Percentiles rank a stretch among this genome's conserved stretches.
phyloP scores from a whole-genome alignment of 1,140 invertebrate species.

The Zaprionus davidi region DNA sequence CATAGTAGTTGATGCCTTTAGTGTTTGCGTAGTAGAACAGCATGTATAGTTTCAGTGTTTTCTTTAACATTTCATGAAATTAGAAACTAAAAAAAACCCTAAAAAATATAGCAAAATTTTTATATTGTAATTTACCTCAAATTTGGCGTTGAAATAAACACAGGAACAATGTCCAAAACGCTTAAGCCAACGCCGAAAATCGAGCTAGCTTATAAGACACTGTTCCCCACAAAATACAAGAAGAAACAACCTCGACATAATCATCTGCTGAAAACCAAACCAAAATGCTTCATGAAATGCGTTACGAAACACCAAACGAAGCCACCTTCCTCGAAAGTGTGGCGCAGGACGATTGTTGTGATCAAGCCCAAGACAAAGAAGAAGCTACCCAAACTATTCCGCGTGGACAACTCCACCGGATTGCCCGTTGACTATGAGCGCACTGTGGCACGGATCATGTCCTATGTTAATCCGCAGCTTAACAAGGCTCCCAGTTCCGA shows the following conservation, averaged over 20 bases:
- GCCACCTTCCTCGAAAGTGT: slow-evolving; percentile 13
- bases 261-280: not conserved
- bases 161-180: not conserved
- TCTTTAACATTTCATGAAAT: not conserved
- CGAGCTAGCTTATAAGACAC: not conserved
- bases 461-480: slow-evolving; percentile 60
- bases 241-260: not conserved
- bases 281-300: not conserved
- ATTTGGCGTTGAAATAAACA: slow-evolving; percentile 1
- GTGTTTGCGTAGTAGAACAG: not conserved
- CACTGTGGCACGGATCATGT: slow-evolving; percentile 58
- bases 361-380: slow-evolving; percentile 34
- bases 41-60: not conserved
- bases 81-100: not conserved
- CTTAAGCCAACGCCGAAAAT: not conserved
- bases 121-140: not conserved
- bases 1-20: not conserved
- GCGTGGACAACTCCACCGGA: slow-evolving; percentile 47
- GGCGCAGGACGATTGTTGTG: slow-evolving; percentile 43
- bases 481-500: slow-evolving; percentile 12
- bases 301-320: not conserved
- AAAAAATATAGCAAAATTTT: slow-evolving; percentile 14
- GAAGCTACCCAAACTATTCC: slow-evolving; percentile 49
- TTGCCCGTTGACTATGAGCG: slow-evolving; percentile 64
- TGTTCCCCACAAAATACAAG: not conserved